Evolutionary conservation across 2,113 vertebrate genomes (phyloP).

Genomic region (Pheucticus melanocephalus): DNA sequence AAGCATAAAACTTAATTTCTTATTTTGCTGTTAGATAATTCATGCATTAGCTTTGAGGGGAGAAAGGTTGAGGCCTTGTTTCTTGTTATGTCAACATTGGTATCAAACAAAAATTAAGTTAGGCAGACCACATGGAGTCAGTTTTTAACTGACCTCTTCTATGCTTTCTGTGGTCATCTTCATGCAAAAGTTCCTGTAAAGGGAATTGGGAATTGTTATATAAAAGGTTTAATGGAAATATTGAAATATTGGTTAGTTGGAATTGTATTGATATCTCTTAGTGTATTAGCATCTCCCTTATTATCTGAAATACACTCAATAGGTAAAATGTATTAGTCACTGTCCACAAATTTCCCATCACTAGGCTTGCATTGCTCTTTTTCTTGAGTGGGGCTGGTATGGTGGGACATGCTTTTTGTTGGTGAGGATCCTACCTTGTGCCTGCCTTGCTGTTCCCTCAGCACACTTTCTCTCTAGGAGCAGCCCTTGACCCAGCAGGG

Average conservation of each 20-base stretch:
- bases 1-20: neutral
- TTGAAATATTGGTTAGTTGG: neutral
- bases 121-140: neutral
- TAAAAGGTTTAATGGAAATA: neutral
- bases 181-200: neutral
- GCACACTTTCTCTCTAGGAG: rapidly evolving
- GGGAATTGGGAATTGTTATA: neutral
- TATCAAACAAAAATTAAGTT: neutral
- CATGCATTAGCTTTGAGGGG: neutral
- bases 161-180: neutral
- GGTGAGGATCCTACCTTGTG: neutral
- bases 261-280: neutral
- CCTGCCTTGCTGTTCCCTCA: neutral
- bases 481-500: neutral
- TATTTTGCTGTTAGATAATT: neutral
- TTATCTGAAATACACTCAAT: neutral
- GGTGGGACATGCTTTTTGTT: neutral
- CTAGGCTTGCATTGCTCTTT: neutral
- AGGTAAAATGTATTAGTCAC: neutral
- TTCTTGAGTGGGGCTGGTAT: neutral
- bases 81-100: neutral
- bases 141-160: neutral
- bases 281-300: neutral
- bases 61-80: neutral
- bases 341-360: neutral